Conservation (phyloP, 2,113 vertebrate genomes). For the Eulacestoma nigropectus region DNA sequence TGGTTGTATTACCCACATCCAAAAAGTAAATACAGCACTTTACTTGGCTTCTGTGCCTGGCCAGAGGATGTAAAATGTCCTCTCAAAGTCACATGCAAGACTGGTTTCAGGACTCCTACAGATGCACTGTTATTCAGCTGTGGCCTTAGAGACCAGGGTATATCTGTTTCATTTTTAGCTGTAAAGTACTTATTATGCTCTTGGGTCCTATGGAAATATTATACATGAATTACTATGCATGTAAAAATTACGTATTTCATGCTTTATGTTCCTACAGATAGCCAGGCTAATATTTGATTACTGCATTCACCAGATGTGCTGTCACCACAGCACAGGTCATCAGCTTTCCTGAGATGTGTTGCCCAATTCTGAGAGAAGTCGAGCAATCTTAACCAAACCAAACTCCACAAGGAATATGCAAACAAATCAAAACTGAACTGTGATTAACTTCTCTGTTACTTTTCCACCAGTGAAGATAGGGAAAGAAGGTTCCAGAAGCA, state of each 20-base stretch:
- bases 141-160: not conserved
- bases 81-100: not conserved
- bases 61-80: not conserved
- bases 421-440: not conserved
- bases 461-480: not conserved
- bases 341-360: not conserved
- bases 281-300: not conserved
- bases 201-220: not conserved
- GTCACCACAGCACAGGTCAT: not conserved
- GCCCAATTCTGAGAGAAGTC: not conserved
- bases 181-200: not conserved
- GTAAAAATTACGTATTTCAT: not conserved
- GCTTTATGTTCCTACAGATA: not conserved
- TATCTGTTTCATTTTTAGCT: not conserved
- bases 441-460: not conserved
- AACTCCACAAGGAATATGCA: not conserved
- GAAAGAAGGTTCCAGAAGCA: not conserved
- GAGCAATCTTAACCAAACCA: not conserved
- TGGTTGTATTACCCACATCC: not conserved
- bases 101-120: not conserved
- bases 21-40: not conserved
- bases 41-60: not conserved
- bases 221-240: not conserved
- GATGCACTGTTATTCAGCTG: not conserved
- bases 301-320: not conserved